These are phyloP conservation scores for Nesoenas mayeri DNA, from an alignment of 2,113 vertebrate species.

Conservation along the genomic window DNA sequence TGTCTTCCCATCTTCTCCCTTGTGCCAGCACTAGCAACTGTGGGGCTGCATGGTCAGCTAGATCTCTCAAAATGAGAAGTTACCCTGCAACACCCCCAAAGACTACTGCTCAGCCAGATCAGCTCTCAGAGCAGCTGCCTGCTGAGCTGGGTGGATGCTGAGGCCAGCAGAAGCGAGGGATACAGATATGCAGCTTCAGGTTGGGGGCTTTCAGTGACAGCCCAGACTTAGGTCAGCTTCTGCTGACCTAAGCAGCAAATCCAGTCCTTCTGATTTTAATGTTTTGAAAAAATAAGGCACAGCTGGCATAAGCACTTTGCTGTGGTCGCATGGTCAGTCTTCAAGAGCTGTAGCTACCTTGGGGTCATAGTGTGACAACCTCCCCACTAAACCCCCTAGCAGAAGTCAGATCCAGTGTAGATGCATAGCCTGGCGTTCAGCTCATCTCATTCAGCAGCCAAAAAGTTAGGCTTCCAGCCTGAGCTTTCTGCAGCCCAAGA, in stretches of 20 bases:
- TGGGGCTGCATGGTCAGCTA: constrained; percentile 37
- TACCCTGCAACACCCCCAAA: neutral
- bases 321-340: neutral
- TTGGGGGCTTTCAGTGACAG: neutral
- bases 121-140: constrained; percentile 43
- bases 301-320: neutral
- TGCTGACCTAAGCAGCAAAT: constrained; percentile 54
- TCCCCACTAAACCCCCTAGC: neutral
- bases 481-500: neutral
- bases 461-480: neutral
- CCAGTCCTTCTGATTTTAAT: neutral
- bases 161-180: constrained; percentile 32
- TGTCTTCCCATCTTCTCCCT: neutral
- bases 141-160: constrained; percentile 19
- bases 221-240: constrained; percentile 14
- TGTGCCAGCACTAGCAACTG: neutral
- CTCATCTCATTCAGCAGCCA: neutral
- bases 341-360: neutral
- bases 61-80: constrained; percentile 30
- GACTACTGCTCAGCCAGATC: constrained; percentile 29
- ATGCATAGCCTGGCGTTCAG: neutral
- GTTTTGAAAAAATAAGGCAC: neutral
- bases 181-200: neutral
- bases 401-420: neutral
- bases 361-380: neutral